These are phyloP conservation scores for Apomyelois bistriatella DNA, from an alignment of 2,888 invertebrate genomes.

Conservation along the genomic window DNA sequence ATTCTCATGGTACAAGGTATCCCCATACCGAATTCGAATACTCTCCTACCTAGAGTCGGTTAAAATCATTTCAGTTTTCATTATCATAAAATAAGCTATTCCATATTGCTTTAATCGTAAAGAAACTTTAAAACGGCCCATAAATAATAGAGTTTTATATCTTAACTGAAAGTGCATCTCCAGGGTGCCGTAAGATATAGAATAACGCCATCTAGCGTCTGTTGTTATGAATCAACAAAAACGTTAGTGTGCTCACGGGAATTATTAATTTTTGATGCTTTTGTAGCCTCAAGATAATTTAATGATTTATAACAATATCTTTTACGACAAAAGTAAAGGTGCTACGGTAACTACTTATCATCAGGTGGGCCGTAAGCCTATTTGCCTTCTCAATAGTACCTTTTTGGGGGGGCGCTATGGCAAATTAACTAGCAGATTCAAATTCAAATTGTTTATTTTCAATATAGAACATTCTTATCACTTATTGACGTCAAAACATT, in stretches of 20 bases:
- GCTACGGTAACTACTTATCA: too few species aligned
- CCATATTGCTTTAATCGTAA: neutral
- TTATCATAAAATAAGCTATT: constrained; percentile 1
- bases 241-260: constrained; percentile 1
- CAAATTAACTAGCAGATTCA: too few species aligned
- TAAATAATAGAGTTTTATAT: constrained; percentile 11
- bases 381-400: too few species aligned
- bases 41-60: neutral
- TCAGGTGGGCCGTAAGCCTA: too few species aligned
- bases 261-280: neutral
- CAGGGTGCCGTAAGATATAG: constrained; percentile 4
- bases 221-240: constrained; percentile 11
- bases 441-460: too few species aligned
- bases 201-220: constrained; percentile 7
- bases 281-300: neutral
- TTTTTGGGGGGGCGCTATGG: too few species aligned
- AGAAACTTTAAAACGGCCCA: constrained; percentile 8
- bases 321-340: too few species aligned
- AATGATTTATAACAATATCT: too few species aligned
- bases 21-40: too few species aligned
- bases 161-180: constrained; percentile 11
- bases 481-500: too few species aligned
- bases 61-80: constrained; percentile 7
- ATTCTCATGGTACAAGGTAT: too few species aligned
- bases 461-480: too few species aligned